A percentile compares a stretch with the other conserved stretches of the same genome.
Evolutionary conservation across 2,888 invertebrate genomes (phyloP).

Genomic region (Synergus japonicus): DNA sequence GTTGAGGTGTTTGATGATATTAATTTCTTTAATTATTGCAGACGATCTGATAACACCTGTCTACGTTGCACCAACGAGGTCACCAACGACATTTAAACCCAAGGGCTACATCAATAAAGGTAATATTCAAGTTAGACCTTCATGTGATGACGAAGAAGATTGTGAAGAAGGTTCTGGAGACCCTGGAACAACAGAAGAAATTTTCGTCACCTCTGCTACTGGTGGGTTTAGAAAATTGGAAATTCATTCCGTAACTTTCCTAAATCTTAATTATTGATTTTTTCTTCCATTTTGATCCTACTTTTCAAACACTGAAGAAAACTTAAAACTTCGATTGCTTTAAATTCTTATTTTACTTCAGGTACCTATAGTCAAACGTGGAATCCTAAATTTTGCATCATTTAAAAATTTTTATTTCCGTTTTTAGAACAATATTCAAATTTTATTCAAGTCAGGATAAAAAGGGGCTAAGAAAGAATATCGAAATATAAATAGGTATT

Average conservation of each 20-base stretch:
- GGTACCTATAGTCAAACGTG: too few relatives aligned
- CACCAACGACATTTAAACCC: slow-evolving; percentile 78
- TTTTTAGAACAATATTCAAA: too few relatives aligned
- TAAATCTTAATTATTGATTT: background rate
- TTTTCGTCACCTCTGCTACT: slow-evolving; percentile 76
- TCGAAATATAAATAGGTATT: too few relatives aligned
- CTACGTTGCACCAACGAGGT: slow-evolving; percentile 89
- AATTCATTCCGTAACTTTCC: background rate
- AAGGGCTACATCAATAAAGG: slow-evolving; percentile 63
- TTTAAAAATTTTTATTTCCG: too few relatives aligned
- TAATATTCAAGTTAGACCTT: slow-evolving; percentile 68
- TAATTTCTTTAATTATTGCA: slow-evolving; percentile 53
- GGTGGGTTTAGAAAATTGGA: slow-evolving; percentile 59
- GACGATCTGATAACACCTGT: slow-evolving; percentile 96
- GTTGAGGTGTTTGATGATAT: too few relatives aligned
- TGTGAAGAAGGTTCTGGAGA: slow-evolving; percentile 87
- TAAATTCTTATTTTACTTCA: background rate
- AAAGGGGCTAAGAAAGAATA: too few relatives aligned
- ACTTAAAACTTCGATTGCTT: background rate
- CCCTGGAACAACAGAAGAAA: slow-evolving; percentile 84
- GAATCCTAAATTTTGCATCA: too few relatives aligned
- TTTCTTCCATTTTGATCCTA: background rate
- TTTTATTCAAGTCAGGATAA: too few relatives aligned
- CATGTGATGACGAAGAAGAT: slow-evolving; percentile 93
- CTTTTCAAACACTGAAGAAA: background rate